phyloP scores from a whole-genome alignment of 2,113 vertebrate genomes.

The Oncorhynchus kisutch region DNA sequence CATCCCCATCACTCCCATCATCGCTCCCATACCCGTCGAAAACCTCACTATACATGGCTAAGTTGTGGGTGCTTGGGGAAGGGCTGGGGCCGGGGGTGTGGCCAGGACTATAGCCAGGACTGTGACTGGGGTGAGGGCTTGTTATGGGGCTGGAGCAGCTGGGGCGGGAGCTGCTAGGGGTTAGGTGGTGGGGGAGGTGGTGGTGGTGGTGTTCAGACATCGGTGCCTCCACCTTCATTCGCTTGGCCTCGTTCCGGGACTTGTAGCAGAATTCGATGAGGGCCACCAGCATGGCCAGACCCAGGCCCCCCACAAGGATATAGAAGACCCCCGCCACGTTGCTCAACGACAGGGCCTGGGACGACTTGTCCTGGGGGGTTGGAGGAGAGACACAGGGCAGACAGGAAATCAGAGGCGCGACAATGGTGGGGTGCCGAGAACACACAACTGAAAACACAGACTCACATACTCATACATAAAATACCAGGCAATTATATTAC shows the following conservation, averaged over 20 bases:
- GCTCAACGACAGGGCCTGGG: constrained; percentile 97
- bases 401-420: constrained; percentile 45
- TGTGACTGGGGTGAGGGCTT: too few species aligned
- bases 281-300: constrained; percentile 99
- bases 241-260: constrained; percentile 99
- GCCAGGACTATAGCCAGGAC: too few species aligned
- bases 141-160: constrained; percentile 82
- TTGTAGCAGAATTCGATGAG: constrained; percentile 99
- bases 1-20: constrained; percentile 88
- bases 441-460: neutral
- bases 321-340: constrained; percentile 99
- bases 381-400: constrained; percentile 59
- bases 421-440: neutral
- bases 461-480: constrained; percentile 12
- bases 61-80: constrained; percentile 90
- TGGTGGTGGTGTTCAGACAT: constrained; percentile 83
- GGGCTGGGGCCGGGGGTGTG: constrained; percentile 72
- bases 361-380: constrained; percentile 90
- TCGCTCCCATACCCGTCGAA: constrained; percentile 95
- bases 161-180: constrained; percentile 57
- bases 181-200: constrained; percentile 52
- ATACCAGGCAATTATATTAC: neutral
- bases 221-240: constrained; percentile 97
- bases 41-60: constrained; percentile 97
- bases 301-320: constrained; percentile 99